Percentiles rank a stretch among this genome's conserved stretches.
Evolutionary conservation across 2,797 vertebrate genomes (phyloP).

Genomic region (Megaceryle alcyon): DNA sequence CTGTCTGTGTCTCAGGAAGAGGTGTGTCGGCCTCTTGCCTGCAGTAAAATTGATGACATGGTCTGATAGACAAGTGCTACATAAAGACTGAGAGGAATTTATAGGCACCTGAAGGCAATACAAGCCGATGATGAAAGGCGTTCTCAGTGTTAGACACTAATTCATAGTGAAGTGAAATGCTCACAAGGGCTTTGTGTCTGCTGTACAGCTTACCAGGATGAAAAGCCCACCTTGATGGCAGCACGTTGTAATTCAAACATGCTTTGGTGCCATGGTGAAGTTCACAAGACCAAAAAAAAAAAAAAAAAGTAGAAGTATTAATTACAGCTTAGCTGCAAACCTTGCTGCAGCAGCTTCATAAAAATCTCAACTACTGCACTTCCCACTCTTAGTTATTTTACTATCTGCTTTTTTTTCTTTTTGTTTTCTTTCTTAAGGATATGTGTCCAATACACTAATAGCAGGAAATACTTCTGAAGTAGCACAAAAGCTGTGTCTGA

Average conservation of each 20-base stretch:
- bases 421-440: background rate
- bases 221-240: slow-evolving; percentile 69
- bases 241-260: slow-evolving; percentile 51
- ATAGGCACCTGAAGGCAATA: slow-evolving; percentile 82
- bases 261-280: slow-evolving; percentile 58
- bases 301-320: background rate
- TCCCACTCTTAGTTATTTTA: background rate
- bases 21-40: slow-evolving; percentile 79
- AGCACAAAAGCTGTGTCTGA: background rate
- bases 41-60: slow-evolving; percentile 80
- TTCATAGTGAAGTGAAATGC: slow-evolving; percentile 76
- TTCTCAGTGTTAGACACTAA: slow-evolving; percentile 77
- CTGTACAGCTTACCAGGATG: slow-evolving; percentile 53
- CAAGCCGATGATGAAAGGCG: slow-evolving; percentile 78
- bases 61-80: slow-evolving; percentile 81
- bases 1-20: slow-evolving; percentile 81
- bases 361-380: background rate
- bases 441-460: background rate
- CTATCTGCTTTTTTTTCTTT: background rate
- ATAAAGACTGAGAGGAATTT: slow-evolving; percentile 79
- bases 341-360: background rate
- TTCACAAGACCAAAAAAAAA: slow-evolving; percentile 34
- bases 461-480: background rate
- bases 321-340: slow-evolving; percentile 25
- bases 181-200: slow-evolving; percentile 70